Percentiles rank a stretch among this genome's conserved stretches.
These are phyloP conservation scores for Melopsittacus undulatus DNA, from an alignment of 2,797 vertebrate species.

Conservation along the genomic window DNA sequence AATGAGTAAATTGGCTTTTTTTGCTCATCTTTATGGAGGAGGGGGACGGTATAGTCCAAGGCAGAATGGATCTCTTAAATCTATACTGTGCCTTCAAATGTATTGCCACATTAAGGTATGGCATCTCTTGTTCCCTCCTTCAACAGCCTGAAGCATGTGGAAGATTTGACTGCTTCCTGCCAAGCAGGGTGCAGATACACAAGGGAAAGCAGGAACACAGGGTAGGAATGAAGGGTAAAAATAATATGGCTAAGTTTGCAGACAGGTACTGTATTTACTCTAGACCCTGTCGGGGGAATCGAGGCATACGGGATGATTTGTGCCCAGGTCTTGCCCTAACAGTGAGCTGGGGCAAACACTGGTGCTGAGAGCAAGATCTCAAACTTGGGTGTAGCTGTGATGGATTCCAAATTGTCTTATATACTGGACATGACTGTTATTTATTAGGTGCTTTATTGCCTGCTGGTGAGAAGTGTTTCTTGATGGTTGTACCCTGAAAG, in stretches of 20 bases:
- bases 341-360: background rate
- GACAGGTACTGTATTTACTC: background rate
- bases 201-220: background rate
- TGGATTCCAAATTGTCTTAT: background rate
- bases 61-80: background rate
- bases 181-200: background rate
- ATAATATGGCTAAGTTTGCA: background rate
- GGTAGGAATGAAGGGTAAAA: background rate
- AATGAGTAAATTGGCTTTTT: background rate
- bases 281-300: background rate
- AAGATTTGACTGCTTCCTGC: background rate
- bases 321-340: background rate
- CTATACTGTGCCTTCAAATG: background rate
- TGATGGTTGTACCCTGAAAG: background rate
- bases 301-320: background rate
- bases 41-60: background rate
- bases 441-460: background rate
- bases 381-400: background rate
- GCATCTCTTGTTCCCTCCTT: background rate
- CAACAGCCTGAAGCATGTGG: fast-evolving
- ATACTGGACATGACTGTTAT: background rate
- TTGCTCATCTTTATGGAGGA: fast-evolving
- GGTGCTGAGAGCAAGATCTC: background rate
- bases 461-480: background rate
- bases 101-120: background rate